phyloP scores from a whole-genome alignment of 2,888 invertebrate genomes.

The Sphinx pinastri region DNA sequence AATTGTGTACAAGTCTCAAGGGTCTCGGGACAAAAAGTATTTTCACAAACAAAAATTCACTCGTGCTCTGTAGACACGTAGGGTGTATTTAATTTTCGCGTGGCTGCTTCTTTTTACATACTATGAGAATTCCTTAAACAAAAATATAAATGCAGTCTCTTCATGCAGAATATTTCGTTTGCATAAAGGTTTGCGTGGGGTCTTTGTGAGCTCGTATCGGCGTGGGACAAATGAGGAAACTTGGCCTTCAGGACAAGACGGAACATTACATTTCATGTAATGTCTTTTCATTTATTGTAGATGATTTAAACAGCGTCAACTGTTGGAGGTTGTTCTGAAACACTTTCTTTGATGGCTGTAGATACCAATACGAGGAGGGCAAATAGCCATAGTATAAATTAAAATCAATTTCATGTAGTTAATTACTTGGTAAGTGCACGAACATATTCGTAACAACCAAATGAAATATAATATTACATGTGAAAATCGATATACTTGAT shows the following conservation, averaged over 20 bases:
- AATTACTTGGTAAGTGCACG: no score
- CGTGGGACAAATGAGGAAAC: background rate
- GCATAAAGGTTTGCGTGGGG: background rate
- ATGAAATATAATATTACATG: no score
- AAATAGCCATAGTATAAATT: no score
- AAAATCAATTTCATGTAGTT: no score
- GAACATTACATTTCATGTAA: background rate
- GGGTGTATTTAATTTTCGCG: slow-evolving; percentile 17
- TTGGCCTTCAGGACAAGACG: background rate
- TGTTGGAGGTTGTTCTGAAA: no score
- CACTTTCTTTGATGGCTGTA: no score
- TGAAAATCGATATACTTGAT: no score
- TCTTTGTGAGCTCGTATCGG: background rate
- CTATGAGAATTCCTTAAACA: slow-evolving; percentile 17
- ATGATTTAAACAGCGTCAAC: no score
- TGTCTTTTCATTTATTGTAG: no score
- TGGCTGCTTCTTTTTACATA: slow-evolving; percentile 12
- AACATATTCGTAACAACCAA: no score
- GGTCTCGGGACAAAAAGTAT: slow-evolving; percentile 7
- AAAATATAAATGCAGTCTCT: slow-evolving; percentile 11
- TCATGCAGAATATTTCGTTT: slow-evolving; percentile 7
- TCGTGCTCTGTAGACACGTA: background rate
- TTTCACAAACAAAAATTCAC: slow-evolving; percentile 11
- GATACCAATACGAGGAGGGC: no score
- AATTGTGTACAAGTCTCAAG: slow-evolving; percentile 17